Evolutionary conservation across 2,113 vertebrate species (phyloP).

Genomic region (Sus scrofa): T2T-Sscrofa CM000812.6:245980001-245980500

Average conservation of each 20-base stretch:
- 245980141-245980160: conserved; percentile 23
- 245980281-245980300: no score
- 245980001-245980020: not conserved
- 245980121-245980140: not conserved
- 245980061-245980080: not conserved
- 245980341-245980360: no score
- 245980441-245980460: no score
- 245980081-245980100: not conserved
- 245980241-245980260: conserved; percentile 21
- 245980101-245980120: not conserved
- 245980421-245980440: no score
- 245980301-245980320: no score
- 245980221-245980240: not conserved
- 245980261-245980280: not conserved
- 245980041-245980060: not conserved
- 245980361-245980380: no score
- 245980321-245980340: no score
- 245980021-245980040: not conserved
- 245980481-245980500: not conserved
- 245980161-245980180: not conserved
- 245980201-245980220: not conserved
- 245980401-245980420: no score
- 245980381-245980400: no score
- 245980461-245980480: not conserved
- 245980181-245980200: not conserved